Percentiles rank a stretch among this genome's conserved stretches.
phyloP scores from a whole-genome alignment of 2,113 vertebrate genomes.

The human region DNA sequence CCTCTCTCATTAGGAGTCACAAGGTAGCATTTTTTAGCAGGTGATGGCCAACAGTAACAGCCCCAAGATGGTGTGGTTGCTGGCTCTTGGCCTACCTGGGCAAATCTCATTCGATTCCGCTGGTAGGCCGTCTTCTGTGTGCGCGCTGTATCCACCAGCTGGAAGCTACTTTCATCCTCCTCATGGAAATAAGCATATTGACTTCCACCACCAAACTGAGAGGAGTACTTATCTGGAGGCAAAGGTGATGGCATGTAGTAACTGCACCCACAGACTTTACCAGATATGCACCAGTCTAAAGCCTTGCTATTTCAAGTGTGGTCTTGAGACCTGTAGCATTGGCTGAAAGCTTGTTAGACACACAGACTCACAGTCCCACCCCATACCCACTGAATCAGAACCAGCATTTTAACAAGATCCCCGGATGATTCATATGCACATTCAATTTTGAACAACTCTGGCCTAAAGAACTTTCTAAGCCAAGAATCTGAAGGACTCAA shows the following conservation, averaged over 20 bases:
- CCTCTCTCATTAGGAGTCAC: neutral
- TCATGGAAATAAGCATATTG: conserved; percentile 99
- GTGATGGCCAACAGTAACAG: neutral
- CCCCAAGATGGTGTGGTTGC: neutral
- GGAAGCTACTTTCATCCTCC: conserved; percentile 98
- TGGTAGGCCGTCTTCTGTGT: conserved; percentile 98
- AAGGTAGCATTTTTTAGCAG: neutral
- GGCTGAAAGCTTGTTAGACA: neutral
- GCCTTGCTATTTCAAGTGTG: no score
- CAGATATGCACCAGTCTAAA: fast-evolving
- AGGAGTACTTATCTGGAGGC: conserved; percentile 95
- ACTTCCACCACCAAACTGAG: conserved; percentile 97
- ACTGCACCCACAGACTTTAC: neutral
- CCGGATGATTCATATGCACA: neutral
- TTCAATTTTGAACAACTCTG: neutral
- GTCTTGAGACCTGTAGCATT: fast-evolving
- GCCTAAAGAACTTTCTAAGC: conserved; percentile 9
- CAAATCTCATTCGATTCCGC: conserved; percentile 98
- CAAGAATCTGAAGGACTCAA: neutral
- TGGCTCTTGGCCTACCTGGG: conserved; percentile 87
- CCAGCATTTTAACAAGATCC: neutral
- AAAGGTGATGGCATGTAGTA: neutral
- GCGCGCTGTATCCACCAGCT: conserved; percentile 96
- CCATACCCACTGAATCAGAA: neutral
- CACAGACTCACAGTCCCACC: neutral